Evolutionary conservation across 2,888 invertebrate species (phyloP), one percentile per base, ranked within the genome.

Genomic region (Amphipoea oculea): DNA sequence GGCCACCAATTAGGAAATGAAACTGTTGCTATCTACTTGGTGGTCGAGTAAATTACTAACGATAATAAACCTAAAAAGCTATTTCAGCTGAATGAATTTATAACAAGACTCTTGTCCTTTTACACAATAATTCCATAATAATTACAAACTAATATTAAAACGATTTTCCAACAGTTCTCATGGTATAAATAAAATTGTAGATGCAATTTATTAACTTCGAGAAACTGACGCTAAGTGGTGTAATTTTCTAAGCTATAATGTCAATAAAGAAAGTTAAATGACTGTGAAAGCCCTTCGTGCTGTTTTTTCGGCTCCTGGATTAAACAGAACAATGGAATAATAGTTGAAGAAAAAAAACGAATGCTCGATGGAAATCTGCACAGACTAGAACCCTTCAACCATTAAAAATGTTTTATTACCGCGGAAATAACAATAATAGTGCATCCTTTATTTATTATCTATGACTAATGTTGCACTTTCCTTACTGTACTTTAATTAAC

Each of bases 1-100:
- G 77, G 68, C 78, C 76, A 82, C 76, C 78, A 86, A 79, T 84
- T 80, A 74, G 84, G 84, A 80, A 86, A 89, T 81, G 29, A 84
- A 82, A 76, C 78, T 78, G 72, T 82, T 78, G 63, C 81, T 87
- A 84, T 86, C 65, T 74, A 66, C 48, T 81, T 77, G 40, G 63
- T 72, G 62, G 63, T 77, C 62, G 57, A 70, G 42, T 78, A 71
- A 57, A 69, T 87, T 73, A 76, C 29, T 60, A 57, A 70, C 60
- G n/a, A 45, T 78, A 72, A 23, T 20, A 67, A 62, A 72, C 40
- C 48, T 51, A 42, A 54, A 51, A 45, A 66, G 20, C 14, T 62
- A 23, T 62, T 68, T 51, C 40, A 63, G 23, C 57, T 29, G 40
- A 40, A 65, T 23, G 11, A 40, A 66, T 40, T 12, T 12, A 23